These are phyloP conservation scores for Talpa occidentalis DNA, from an alignment of 2,113 vertebrate species.

Conservation along the genomic window DNA sequence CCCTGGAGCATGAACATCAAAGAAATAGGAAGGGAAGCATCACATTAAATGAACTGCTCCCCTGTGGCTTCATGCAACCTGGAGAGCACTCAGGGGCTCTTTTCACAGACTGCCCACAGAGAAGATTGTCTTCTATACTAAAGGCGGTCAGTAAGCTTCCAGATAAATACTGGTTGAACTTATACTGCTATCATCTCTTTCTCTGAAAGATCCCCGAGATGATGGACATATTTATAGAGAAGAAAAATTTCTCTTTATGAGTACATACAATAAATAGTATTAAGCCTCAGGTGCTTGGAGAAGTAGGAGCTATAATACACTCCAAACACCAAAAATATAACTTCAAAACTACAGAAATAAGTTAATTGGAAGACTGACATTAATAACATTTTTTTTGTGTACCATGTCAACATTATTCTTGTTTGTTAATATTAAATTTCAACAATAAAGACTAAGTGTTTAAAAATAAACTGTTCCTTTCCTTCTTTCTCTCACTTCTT, in stretches of 20 bases:
- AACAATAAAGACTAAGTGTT: background rate
- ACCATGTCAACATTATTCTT: background rate
- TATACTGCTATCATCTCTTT: slow-evolving; percentile 3
- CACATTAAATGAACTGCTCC: background rate
- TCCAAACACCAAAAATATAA: background rate
- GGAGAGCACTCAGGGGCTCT: background rate
- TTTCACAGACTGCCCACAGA: background rate
- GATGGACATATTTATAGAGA: background rate
- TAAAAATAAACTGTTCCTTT: background rate
- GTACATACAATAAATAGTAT: background rate
- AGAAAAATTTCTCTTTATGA: slow-evolving; percentile 47
- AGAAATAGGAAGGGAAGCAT: background rate
- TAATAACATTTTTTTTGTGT: background rate
- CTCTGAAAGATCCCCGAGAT: slow-evolving; percentile 6
- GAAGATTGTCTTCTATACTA: background rate
- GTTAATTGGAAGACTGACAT: background rate
- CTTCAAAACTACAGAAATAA: background rate
- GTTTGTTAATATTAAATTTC: background rate
- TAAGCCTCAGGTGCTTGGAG: background rate
- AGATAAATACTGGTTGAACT: background rate
- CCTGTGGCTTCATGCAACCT: background rate
- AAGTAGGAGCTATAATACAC: background rate
- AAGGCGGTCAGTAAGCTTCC: background rate
- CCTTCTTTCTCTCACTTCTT: background rate
- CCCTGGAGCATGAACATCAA: background rate